These are phyloP conservation scores for Tetramorium simillimum DNA, from an alignment of 1,140 invertebrate genomes.

Conservation along the genomic window DNA sequence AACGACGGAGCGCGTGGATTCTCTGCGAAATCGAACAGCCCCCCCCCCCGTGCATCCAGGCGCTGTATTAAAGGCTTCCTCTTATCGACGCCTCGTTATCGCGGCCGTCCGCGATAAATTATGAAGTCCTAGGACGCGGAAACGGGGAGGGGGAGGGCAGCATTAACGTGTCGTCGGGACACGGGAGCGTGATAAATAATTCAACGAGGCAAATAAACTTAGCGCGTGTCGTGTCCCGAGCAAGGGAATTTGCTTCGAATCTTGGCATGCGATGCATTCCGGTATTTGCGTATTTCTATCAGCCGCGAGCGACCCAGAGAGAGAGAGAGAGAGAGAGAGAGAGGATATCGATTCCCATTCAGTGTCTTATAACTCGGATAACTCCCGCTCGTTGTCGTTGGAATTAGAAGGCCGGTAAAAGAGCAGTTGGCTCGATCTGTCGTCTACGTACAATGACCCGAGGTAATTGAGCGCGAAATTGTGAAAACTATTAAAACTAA, in stretches of 20 bases:
- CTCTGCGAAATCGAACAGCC: background rate
- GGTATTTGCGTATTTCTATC: constrained; percentile 32
- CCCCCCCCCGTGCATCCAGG: background rate
- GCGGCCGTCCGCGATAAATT: constrained; percentile 16
- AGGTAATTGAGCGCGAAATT: background rate
- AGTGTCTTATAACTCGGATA: constrained; percentile 43
- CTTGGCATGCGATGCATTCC: constrained; percentile 20
- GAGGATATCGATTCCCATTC: constrained; percentile 32
- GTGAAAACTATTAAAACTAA: constrained; percentile 1
- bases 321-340: background rate
- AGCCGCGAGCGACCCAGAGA: constrained; percentile 4
- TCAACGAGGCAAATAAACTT: constrained; percentile 50
- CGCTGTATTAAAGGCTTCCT: background rate
- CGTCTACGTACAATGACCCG: background rate
- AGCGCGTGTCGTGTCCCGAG: background rate
- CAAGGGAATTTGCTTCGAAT: constrained; percentile 30
- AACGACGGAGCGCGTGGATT: background rate
- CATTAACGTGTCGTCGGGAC: constrained; percentile 26
- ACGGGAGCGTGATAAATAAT: constrained; percentile 42
- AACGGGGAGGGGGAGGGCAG: no score
- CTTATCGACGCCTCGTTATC: constrained; percentile 39
- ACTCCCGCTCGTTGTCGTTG: background rate
- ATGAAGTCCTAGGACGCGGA: background rate
- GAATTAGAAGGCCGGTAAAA: constrained; percentile 11
- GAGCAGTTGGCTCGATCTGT: background rate